A percentile compares a stretch with the other conserved stretches of the same genome.
phyloP scores from a whole-genome alignment of 2,113 vertebrate genomes.

The Tiliqua scincoides region DNA sequence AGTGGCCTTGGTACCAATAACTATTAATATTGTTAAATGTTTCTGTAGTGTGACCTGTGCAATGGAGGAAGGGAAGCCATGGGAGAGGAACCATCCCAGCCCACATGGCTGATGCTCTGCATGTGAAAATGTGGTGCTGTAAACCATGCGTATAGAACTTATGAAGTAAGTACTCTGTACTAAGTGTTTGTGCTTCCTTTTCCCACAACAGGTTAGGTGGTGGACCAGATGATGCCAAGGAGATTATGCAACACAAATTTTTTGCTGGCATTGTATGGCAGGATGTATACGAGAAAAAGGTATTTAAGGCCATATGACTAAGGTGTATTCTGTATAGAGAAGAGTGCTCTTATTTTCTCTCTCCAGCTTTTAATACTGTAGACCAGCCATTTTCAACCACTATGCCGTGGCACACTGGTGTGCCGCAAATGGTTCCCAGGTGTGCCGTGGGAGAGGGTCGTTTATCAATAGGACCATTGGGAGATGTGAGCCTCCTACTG shows the following conservation, averaged over 20 bases:
- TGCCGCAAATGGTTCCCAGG: too few relatives aligned
- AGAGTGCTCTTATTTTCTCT: background rate
- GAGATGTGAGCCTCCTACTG: too few relatives aligned
- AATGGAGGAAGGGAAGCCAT: background rate
- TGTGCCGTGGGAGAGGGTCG: too few relatives aligned
- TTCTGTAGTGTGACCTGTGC: background rate
- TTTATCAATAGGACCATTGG: too few relatives aligned
- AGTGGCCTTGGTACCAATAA: background rate
- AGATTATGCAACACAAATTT: slow-evolving; percentile 98
- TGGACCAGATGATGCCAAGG: slow-evolving; percentile 93
- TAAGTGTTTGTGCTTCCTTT: slow-evolving; percentile 34
- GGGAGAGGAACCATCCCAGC: background rate
- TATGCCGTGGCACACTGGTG: too few relatives aligned
- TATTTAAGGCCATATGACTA: slow-evolving; percentile 47
- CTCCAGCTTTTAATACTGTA: background rate
- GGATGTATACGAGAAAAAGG: slow-evolving; percentile 97
- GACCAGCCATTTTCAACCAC: too few relatives aligned
- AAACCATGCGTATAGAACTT: too few relatives aligned
- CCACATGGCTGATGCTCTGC: background rate
- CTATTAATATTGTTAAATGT: background rate
- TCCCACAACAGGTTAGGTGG: slow-evolving; percentile 88
- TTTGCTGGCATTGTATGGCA: slow-evolving; percentile 94
- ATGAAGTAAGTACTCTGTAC: background rate
- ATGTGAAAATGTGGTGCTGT: background rate
- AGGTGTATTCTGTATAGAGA: background rate